These are phyloP conservation scores for Danaus plexippus DNA, from an alignment of 1,140 invertebrate species.

Conservation along the genomic window DNA sequence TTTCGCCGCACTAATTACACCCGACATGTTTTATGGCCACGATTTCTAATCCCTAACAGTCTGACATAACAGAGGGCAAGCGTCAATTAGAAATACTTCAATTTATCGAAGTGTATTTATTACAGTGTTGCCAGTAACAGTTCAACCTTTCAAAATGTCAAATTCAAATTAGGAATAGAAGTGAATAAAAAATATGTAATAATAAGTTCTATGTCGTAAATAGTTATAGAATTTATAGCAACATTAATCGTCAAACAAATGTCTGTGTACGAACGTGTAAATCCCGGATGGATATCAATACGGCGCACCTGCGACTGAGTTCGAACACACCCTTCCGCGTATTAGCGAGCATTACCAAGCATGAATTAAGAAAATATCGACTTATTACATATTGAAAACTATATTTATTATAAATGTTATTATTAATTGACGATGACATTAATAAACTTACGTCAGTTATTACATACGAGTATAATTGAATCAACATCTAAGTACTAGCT, in stretches of 20 bases:
- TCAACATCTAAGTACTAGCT: too few species aligned
- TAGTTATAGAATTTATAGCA: constrained; percentile 2
- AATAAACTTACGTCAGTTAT: too few species aligned
- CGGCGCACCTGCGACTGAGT: constrained; percentile 16
- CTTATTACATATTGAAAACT: too few species aligned
- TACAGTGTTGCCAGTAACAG: not conserved
- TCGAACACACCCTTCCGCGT: constrained; percentile 8
- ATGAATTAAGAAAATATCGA: not conserved
- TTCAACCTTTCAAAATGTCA: too few species aligned
- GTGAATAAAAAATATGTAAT: not conserved
- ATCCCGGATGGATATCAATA: constrained; percentile 19
- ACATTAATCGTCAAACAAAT: constrained; percentile 3
- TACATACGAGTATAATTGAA: too few species aligned
- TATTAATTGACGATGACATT: too few species aligned
- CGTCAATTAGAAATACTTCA: constrained; percentile 11
- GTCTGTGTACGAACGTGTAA: constrained; percentile 13
- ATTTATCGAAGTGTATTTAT: constrained; percentile 5
- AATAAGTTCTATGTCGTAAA: not conserved
- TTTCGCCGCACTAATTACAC: constrained; percentile 62
- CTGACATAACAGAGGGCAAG: constrained; percentile 37
- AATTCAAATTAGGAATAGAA: too few species aligned
- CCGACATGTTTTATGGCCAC: constrained; percentile 54
- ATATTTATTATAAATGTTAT: too few species aligned
- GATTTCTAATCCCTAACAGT: constrained; percentile 36
- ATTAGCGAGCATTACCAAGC: not conserved